Base-by-base conservation (phyloP, 2,113 vertebrate species). In the Campylomormyrus tamandua region DNA sequence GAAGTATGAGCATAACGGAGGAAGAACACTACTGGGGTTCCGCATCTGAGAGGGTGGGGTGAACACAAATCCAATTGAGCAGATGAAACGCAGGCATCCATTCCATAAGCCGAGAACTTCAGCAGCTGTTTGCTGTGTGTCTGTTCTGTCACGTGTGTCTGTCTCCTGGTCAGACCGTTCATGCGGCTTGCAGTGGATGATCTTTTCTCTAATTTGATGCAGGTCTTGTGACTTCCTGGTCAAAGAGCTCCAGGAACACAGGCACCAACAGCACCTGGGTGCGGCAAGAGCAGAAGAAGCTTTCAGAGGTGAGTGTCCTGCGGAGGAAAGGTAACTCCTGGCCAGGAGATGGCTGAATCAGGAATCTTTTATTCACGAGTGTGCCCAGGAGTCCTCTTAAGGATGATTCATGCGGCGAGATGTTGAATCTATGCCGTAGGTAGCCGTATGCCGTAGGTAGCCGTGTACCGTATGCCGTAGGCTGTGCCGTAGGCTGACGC, bases 231-330 rank as follows among this genome's bases (percentile, higher is more conserved):
- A 99, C 97, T 0, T 96, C 96, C 2, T 95, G 96, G 91, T 97
- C 97, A 92, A 96, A 96, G 95, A 97, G 97, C 91, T 98, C 98
- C 92, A 98, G 97, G 95, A 89, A 94, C 93, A 92, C 90, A 48
- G 97, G 94, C 86, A 97, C 97, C 95, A 98, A 96, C 94, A 96
- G 97, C 92, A 95, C 96, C 92, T 99, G 98, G 98, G 95, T 97
- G 90, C 96, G 97, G 50, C 98, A 97, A 92, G 98, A 97, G 94
- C 98, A 98, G 93, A 98, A 98, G 96, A 99, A 98, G 91, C 98
- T 97, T 21, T 99, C 98, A 42, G 98, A 99, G 97, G 98, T 99
- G 91, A 0, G 95, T 90, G 0, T 45, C 31, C 83, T 48, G 9
- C 1, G 19, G 15, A 13, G 19, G 42, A 42, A 39, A 45, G 42